Base-by-base conservation (phyloP, 2,113 vertebrate genomes). In the Columba livia region DNA sequence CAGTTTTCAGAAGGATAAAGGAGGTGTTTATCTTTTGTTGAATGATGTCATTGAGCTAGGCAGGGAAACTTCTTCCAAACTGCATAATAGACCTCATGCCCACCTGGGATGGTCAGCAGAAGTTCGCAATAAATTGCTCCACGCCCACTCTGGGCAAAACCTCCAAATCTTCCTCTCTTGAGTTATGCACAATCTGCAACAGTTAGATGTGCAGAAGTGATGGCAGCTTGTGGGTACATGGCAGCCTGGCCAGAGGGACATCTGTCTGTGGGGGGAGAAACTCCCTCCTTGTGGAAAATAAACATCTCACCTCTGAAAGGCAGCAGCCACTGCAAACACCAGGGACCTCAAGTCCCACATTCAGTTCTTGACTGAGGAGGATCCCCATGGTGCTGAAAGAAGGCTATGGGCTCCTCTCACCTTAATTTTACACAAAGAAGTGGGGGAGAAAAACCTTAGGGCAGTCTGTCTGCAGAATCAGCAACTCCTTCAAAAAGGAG, bases 241-340 rank as follows among this genome's bases (percentile, higher is more conserved):
- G 44, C 48, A 48, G 29, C 26, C 2, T 26, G 85, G 74, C 60
- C 48, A 85, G 53, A 65, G 60, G 66, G 56, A 34, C 58, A 25
- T 78, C 61, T 82, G 11, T 29, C 42, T 47, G 5, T 10, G 18
- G 44, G 16, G 11, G 58, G 71, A 7, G 73, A 91, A 95, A 36
- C 15, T 90, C 88, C 84, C 54, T 96, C 61, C 58, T 44, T 10
- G 18, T 89, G 93, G 85, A 95, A 95, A 97, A 87, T 57, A 96
- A 97, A 94, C 53, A 70, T 74, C 36, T 85, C 2, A 1, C 65
- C 75, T 94, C 93, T 70, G 26, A 91, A 94, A 88, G 89, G 82
- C 75, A 82, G 18, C 77, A 93, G 42, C 78, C 67, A 28, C 47
- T 73, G 71, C 50, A 95, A 96, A 93, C 70, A 73, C 0, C 1